A percentile compares a stretch with the other conserved stretches of the same genome.
Conservation (phyloP, 2,797 vertebrate species). For the Ibycter americanus region DNA sequence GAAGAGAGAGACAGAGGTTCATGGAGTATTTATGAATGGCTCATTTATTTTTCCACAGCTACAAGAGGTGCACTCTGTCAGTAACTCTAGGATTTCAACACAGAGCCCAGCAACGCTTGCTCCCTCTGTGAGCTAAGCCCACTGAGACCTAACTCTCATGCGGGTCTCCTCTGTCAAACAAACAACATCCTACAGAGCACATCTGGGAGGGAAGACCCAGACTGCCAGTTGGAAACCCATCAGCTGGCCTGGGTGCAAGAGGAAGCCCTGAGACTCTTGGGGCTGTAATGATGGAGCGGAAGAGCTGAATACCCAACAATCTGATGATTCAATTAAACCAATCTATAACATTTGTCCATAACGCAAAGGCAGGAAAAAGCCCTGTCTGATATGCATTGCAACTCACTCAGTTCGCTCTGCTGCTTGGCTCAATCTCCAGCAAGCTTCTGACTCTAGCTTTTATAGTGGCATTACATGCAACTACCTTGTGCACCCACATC, state of each 20-base stretch:
- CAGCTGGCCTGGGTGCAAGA: neutral
- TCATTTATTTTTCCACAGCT: neutral
- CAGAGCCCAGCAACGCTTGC: neutral
- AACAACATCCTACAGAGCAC: neutral
- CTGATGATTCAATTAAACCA: neutral
- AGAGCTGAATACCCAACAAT: neutral
- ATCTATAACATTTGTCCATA: neutral
- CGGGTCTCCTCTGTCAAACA: neutral
- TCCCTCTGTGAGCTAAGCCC: neutral
- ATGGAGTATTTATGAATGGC: neutral
- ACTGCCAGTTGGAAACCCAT: neutral
- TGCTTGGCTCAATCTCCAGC: neutral
- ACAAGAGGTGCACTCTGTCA: neutral
- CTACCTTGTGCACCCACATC: neutral
- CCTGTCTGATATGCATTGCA: accelerated
- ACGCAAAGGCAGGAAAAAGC: neutral
- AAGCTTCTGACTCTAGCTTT: neutral
- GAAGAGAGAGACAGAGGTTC: neutral
- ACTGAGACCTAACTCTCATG: neutral
- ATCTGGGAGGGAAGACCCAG: neutral
- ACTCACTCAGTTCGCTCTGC: neutral
- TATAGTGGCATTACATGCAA: neutral
- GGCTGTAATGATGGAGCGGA: neutral
- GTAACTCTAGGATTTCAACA: neutral
- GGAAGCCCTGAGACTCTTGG: neutral